Evolutionary conservation across 2,113 vertebrate species (phyloP).

Genomic region (Anoplopoma fimbria): DNA sequence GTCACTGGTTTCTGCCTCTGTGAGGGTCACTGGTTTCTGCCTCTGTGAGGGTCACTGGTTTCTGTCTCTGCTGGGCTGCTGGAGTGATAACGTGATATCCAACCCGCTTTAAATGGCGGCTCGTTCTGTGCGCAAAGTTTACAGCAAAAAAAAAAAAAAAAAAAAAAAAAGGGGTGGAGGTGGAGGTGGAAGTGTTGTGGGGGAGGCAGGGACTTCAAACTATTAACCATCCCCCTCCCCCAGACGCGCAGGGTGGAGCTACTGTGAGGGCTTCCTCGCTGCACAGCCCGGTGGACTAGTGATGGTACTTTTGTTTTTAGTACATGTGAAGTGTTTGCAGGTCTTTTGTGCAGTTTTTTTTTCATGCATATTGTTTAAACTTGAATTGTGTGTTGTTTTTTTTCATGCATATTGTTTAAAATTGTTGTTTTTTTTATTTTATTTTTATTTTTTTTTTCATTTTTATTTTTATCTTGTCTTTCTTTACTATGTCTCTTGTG

Average conservation of each 20-base stretch:
- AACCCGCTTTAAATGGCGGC: constrained; percentile 81
- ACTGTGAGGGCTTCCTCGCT: constrained; percentile 35
- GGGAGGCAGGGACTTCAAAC: constrained; percentile 77
- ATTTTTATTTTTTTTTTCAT: too few relatives aligned
- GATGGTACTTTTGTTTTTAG: not conserved
- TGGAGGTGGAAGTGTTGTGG: too few relatives aligned
- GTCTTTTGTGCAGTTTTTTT: not conserved
- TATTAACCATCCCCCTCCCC: constrained; percentile 63
- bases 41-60: too few relatives aligned
- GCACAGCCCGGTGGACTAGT: not conserved
- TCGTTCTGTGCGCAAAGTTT: constrained; percentile 84
- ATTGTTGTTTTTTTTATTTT: too few relatives aligned
- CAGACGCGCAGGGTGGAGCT: constrained; percentile 69
- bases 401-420: not conserved
- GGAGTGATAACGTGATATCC: constrained; percentile 36
- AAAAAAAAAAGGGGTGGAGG: too few relatives aligned
- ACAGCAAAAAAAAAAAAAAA: constrained; percentile 75
- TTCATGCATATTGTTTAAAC: not conserved
- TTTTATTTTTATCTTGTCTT: too few relatives aligned
- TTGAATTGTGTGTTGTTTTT: not conserved
- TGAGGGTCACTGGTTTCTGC: too few relatives aligned
- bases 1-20: too few relatives aligned
- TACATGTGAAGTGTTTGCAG: not conserved
- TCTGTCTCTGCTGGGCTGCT: too few relatives aligned
- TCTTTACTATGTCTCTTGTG: too few relatives aligned